These are phyloP conservation scores for Marasmarcha lunaedactyla DNA, from an alignment of 2,888 invertebrate species.

Conservation along the genomic window DNA sequence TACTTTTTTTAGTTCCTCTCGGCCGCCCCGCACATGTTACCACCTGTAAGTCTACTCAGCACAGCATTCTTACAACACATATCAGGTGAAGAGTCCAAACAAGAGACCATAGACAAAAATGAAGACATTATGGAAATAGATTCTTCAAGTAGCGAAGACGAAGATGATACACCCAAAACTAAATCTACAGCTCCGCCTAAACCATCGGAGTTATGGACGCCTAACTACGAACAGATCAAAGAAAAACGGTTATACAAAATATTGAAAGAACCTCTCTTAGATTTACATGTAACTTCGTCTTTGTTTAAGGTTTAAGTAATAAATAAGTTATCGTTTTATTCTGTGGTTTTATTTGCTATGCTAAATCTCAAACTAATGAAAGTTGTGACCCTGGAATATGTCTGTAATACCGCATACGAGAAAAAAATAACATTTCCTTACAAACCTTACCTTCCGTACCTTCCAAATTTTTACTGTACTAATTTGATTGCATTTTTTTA, in stretches of 20 bases:
- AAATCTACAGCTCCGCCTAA: constrained; percentile 23
- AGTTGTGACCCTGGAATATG: too few species aligned
- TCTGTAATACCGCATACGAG: too few species aligned
- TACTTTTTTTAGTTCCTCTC: constrained; percentile 47
- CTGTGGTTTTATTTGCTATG: not conserved
- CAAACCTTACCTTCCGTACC: too few species aligned
- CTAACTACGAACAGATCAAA: constrained; percentile 52
- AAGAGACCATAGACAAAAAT: constrained; percentile 21
- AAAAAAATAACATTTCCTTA: too few species aligned
- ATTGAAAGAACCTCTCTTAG: constrained; percentile 35
- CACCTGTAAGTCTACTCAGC: constrained; percentile 48
- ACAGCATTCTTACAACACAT: constrained; percentile 50
- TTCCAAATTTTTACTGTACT: too few species aligned
- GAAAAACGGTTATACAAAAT: constrained; percentile 55
- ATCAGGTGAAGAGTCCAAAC: constrained; percentile 30
- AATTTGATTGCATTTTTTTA: too few species aligned
- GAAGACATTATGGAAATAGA: constrained; percentile 29
- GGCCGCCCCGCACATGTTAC: constrained; percentile 55
- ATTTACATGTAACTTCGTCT: constrained; percentile 30
- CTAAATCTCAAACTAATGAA: not conserved
- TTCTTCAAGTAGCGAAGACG: constrained; percentile 39
- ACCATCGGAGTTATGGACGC: constrained; percentile 41
- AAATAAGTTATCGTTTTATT: constrained; percentile 11
- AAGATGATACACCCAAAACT: constrained; percentile 27
- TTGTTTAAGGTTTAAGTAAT: constrained; percentile 31